Base-by-base conservation (phyloP, 2,113 vertebrate genomes). In the Pardalotus punctatus region DNA sequence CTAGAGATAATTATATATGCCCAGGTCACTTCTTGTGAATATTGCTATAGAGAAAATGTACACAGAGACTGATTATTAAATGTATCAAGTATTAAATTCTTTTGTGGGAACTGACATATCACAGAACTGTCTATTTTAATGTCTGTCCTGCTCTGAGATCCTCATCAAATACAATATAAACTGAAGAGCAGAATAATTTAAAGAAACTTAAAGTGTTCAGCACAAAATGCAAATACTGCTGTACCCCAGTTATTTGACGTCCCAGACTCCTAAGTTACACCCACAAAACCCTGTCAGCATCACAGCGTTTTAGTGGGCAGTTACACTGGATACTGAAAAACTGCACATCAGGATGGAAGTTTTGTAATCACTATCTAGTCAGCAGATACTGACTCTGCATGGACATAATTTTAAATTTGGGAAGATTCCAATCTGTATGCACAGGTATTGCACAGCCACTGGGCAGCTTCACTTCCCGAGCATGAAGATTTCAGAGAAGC, bases 391-490 rank as follows among this genome's bases (percentile, higher is more conserved):
- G 67, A 61, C 38, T 53, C 31, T 35, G 43, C 29, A 51, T 1
- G 9, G 45, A 53, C 13, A 48, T 45, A 19, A 65, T 28, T 45
- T 90, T 33, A 43, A 31, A 80, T 48, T 25, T 76, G 53, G 45
- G 54, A 88, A 82, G 70, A 69, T 54, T 57, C 61, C 33, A 77
- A 65, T n/a, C 33, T 38, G 11, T 48, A 23, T 2, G 3, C 10
- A 35, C 6, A 16, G 35, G 18, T 38, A 60, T 29, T 87, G 36
- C 65, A 81, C 24, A 70, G 42, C 47, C 19, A 57, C 14, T 21
- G 78, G 16, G 42, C 8, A 18, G 48, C 56, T 77, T 47, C 0
- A 0, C 29, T 81, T 88, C 17, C 71, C 0, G 0, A 66, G 27
- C n/a, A 25, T 9, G 31, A 25, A 12, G 42, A 53, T 33, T 74